These are phyloP conservation scores for Xanthia togata DNA, from an alignment of 2,888 invertebrate genomes.

Conservation along the genomic window DNA sequence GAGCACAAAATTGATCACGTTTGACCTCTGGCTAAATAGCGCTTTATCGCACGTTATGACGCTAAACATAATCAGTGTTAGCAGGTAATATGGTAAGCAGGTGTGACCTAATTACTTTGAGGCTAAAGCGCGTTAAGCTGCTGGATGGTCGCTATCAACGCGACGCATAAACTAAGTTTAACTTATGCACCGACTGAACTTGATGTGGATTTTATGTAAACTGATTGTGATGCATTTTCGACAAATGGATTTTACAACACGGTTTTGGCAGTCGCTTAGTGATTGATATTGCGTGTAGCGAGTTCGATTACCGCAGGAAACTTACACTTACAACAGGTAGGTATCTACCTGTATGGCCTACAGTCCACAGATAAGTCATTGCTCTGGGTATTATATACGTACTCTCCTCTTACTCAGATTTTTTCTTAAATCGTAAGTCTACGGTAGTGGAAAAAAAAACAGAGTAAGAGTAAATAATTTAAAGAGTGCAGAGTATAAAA, in stretches of 20 bases:
- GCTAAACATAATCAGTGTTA: slow-evolving; percentile 37
- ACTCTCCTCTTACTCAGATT: no score
- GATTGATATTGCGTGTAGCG: background rate
- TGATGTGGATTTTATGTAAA: slow-evolving; percentile 24
- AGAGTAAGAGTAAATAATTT: no score
- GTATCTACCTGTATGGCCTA: no score
- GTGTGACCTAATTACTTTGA: slow-evolving; percentile 40
- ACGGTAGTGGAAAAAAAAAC: background rate
- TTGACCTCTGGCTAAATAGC: slow-evolving; percentile 42
- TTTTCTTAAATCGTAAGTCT: no score
- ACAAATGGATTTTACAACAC: background rate
- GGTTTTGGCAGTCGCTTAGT: background rate
- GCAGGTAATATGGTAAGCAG: slow-evolving; percentile 48
- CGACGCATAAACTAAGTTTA: slow-evolving; percentile 13
- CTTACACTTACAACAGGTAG: no score
- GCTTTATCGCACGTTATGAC: slow-evolving; percentile 29
- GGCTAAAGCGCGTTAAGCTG: slow-evolving; percentile 44
- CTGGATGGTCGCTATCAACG: slow-evolving; percentile 33
- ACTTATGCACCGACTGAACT: slow-evolving; percentile 26
- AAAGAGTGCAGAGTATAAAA: background rate
- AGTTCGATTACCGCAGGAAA: background rate
- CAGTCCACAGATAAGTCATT: background rate
- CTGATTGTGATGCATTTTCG: slow-evolving; percentile 1
- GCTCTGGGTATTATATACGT: background rate
- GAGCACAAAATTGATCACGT: slow-evolving; percentile 24